Base-by-base conservation (phyloP, 2,113 vertebrate species). In the Aleadryas rufinucha region DNA sequence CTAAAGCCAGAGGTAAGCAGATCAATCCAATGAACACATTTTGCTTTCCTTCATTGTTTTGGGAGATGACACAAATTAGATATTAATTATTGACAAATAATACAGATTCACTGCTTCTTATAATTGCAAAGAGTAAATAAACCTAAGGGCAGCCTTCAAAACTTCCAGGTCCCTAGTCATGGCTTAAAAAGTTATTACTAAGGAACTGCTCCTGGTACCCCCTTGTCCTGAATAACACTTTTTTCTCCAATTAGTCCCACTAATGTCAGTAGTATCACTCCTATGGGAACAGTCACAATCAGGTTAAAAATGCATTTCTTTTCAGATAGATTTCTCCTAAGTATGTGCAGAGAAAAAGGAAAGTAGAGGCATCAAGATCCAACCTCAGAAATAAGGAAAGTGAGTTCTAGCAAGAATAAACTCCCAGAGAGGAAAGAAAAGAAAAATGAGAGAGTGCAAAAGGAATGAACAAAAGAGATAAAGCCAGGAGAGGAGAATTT, bases 401-500 rank as follows among this genome's bases (percentile, higher is more conserved):
- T 24, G 59, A 80, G 18, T 63, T 84, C 47, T 74, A 88, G 56
- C 53, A 81, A n/a, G 64, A 74, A 77, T 31, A 74, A 92, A 37
- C 23, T 77, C 54, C 16, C 53, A 60, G 35, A 76, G 42, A 88
- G 17, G 31, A 63, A 92, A 74, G 30, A 53, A 80, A 89, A 65
- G 10, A 50, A 94, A 94, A 94, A 93, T 30, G 41, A 85, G 49
- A 52, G 57, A 16, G 7, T 0, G 1, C 53, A 85, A 84, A 95
- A 80, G 63, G 71, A 94, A 86, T 15, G 66, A 84, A 84, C 42
- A 61, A 79, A 87, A 84, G 72, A 88, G 72, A 87, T 87, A 93
- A 68, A 93, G 64, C 23, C 83, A 74, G 71, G 59, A 93, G 63
- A 65, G 57, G 70, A 90, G 72, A 91, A 92, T 81, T 95, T 94